phyloP scores from a whole-genome alignment of 2,113 vertebrate species.

The Callopanchax toddi region DNA sequence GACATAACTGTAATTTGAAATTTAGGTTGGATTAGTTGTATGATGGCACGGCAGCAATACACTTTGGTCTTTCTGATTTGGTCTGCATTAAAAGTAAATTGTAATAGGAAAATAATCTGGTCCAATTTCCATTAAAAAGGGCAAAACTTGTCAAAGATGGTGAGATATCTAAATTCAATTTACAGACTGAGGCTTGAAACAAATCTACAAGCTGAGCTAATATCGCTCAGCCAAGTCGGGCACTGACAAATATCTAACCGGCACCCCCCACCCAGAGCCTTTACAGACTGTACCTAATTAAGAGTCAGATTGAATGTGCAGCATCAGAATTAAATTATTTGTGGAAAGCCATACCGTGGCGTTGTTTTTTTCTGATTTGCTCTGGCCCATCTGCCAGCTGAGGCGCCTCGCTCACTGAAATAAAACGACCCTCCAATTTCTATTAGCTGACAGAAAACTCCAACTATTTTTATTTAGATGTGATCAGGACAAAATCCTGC shows the following conservation, averaged over 20 bases:
- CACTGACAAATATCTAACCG: constrained; percentile 28
- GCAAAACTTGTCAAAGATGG: neutral
- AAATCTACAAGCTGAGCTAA: constrained; percentile 40
- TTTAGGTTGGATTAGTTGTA: too few species aligned
- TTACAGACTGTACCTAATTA: constrained; percentile 53
- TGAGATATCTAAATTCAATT: constrained; percentile 1
- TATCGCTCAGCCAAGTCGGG: neutral
- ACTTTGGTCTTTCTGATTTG: too few species aligned
- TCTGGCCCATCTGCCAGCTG: constrained; percentile 56
- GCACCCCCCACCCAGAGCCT: constrained; percentile 26
- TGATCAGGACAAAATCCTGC: neutral
- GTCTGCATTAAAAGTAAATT: too few species aligned
- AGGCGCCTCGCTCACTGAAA: constrained; percentile 34
- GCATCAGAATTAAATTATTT: constrained; percentile 62
- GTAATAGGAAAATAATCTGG: too few species aligned
- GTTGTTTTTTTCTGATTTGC: constrained; percentile 58
- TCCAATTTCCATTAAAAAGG: too few species aligned
- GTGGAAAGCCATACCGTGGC: constrained; percentile 38
- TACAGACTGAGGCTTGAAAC: neutral
- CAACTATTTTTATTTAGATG: constrained; percentile 8
- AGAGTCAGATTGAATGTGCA: constrained; percentile 55
- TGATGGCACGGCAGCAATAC: too few species aligned
- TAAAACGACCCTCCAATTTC: constrained; percentile 13
- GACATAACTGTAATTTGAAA: too few species aligned
- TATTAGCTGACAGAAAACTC: constrained; percentile 9